Percentiles rank a stretch among this genome's conserved stretches.
phyloP scores from a whole-genome alignment of 2,113 vertebrate genomes.

The Phyllostomus discolor region DNA sequence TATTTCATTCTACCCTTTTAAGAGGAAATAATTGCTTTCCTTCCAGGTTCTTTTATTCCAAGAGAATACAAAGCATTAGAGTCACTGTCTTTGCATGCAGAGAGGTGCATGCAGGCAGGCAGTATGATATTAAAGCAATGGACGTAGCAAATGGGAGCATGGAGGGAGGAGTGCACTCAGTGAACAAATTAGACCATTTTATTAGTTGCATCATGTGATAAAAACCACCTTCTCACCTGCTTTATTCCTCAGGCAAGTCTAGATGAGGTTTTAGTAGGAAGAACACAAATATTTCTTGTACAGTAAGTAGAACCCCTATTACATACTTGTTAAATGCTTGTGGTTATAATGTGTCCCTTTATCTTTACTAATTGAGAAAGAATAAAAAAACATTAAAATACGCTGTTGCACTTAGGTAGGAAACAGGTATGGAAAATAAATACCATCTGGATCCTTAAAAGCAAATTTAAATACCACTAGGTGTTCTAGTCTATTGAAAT shows the following conservation, averaged over 20 bases:
- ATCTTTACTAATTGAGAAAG: constrained; percentile 27
- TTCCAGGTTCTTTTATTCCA: constrained; percentile 25
- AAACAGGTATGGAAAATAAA: constrained; percentile 16
- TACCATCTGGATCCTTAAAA: not conserved
- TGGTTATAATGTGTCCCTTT: not conserved
- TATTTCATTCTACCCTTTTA: not conserved
- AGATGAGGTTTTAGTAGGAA: constrained; percentile 7
- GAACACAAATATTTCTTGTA: not conserved
- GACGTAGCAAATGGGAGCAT: not conserved
- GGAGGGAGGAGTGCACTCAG: not conserved
- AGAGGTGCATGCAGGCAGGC: not conserved
- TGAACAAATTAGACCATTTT: not conserved
- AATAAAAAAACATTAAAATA: constrained; percentile 26
- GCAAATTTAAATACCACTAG: not conserved
- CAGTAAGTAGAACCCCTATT: not conserved
- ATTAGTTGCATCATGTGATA: not conserved
- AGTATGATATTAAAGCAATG: not conserved
- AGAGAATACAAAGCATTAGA: not conserved
- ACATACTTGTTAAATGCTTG: not conserved
- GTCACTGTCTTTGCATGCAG: not conserved
- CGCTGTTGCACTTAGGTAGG: not conserved
- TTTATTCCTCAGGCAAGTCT: not conserved
- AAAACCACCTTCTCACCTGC: not conserved
- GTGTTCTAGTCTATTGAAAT: constrained; percentile 43
- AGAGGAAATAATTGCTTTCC: not conserved